Evolutionary conservation across 1,140 invertebrate genomes (phyloP).

Genomic region (Streblospio benedicti): DNA sequence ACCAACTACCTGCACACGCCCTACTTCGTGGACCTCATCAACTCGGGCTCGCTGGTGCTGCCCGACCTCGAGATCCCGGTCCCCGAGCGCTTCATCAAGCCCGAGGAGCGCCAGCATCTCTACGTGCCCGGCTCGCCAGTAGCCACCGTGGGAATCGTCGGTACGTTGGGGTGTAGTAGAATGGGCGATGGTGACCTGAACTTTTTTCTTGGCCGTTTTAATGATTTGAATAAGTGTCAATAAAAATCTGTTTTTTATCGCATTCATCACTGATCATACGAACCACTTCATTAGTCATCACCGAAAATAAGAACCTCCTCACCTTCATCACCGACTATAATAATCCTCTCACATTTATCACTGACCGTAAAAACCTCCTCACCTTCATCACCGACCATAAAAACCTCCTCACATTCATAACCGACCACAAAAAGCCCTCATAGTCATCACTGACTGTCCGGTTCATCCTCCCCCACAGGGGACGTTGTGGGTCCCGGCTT

Average conservation of each 20-base stretch:
- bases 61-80: conserved; percentile 92
- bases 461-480: conserved; percentile 51
- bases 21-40: conserved; percentile 80
- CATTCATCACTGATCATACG: too few relatives aligned
- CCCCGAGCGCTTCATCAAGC: conserved; percentile 80
- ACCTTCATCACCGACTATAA: too few relatives aligned
- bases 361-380: too few relatives aligned
- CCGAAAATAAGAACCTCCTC: too few relatives aligned
- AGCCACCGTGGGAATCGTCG: conserved; percentile 76
- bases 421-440: too few relatives aligned
- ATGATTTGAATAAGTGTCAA: too few relatives aligned
- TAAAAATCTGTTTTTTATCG: too few relatives aligned
- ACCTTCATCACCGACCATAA: too few relatives aligned
- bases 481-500: conserved; percentile 92
- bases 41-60: conserved; percentile 80
- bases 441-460: too few relatives aligned
- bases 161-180: conserved; percentile 35
- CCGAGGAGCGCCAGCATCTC: conserved; percentile 77
- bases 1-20: conserved; percentile 86
- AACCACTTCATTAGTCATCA: too few relatives aligned
- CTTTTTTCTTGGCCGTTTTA: background rate
- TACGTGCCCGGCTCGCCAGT: conserved; percentile 90
- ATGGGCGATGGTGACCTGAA: background rate
- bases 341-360: too few relatives aligned
- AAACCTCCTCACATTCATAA: too few relatives aligned